Base-by-base conservation (phyloP, 2,113 vertebrate species). In the Chlorodrepanis virens region DNA sequence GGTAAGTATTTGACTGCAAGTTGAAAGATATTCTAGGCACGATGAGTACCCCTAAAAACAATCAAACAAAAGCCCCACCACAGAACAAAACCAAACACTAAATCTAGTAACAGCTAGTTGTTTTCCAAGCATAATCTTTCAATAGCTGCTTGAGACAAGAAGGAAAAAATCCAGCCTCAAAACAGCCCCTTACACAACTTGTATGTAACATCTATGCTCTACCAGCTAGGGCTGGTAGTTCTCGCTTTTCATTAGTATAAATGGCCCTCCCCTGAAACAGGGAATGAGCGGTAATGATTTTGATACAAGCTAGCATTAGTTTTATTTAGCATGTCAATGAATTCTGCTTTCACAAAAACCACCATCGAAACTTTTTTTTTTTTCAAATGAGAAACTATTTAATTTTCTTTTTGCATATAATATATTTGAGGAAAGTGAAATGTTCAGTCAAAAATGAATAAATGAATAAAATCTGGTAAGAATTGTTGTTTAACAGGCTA, bases 51-150 rank as follows among this genome's bases (percentile, higher is more conserved):
- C 25, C 50, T 37, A 40, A 89, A 52, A 59, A 11, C 63, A 77
- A 49, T 35, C 21, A 14, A 71, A 45, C 15, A 25, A 27, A 27
- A 53, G 7, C 47, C 12, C 19, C 74, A 61, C 37, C 40, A 4
- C 35, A 91, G 59, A 94, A 88, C 45, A 39, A 88, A 94, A 90
- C 9, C 59, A 86, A 83, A 77, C 52, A 54, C 33, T 85, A 49
- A 79, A 81, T 64, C 70, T 82, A 95, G 70, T 89, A 96, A 85
- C 89, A 82, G 42, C 74, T 95, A 61, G 52, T 94, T 92, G 70
- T 90, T 97, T 97, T 96, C 80, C 53, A 87, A 50, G 20, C 54
- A 76, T 45, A 89, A 89, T 63, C 24, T 95, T 85, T 95, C 88
- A 81, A 81, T 71, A 92, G 69, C 37, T 91, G 25, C 40, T 91